Percentiles rank a stretch among this genome's conserved stretches.
Evolutionary conservation across 1,140 invertebrate genomes (phyloP).

Genomic region (Whitmania pigra): DNA sequence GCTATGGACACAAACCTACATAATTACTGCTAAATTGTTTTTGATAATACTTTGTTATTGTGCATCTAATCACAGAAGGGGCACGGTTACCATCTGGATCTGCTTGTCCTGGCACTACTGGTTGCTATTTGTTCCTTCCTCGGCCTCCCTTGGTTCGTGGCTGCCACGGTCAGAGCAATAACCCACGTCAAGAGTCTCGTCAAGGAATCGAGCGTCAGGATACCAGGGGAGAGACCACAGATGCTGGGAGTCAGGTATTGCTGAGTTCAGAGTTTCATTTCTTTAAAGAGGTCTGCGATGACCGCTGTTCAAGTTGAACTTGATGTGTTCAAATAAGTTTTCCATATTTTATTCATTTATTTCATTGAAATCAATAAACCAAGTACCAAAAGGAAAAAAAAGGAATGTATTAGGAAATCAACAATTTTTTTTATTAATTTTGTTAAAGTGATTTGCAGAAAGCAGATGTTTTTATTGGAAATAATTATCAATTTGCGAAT

Average conservation of each 20-base stretch:
- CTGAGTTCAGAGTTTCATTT: not conserved
- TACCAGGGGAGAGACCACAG: conserved; percentile 17
- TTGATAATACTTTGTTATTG: no score
- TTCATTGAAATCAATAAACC: no score
- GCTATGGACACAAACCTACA: no score
- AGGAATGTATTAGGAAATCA: no score
- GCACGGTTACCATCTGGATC: conserved; percentile 90
- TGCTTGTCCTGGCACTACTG: conserved; percentile 76
- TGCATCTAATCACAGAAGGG: conserved; percentile 54
- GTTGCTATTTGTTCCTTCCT: conserved; percentile 83
- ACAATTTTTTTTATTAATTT: not conserved
- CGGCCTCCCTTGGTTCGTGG: conserved; percentile 87
- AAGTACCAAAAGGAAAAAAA: no score
- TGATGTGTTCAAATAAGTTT: no score
- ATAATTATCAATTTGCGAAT: not conserved
- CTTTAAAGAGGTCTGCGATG: no score
- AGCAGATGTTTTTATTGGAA: not conserved
- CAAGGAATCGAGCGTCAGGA: conserved; percentile 8
- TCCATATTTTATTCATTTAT: no score
- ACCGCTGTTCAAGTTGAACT: no score
- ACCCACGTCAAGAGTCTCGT: conserved; percentile 18
- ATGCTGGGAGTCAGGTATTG: conserved; percentile 15
- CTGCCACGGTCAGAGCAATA: conserved; percentile 67
- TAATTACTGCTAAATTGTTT: no score
- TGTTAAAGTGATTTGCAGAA: not conserved